These are phyloP conservation scores for Drosophila watanabei DNA, from an alignment of 1,140 invertebrate species.

Conservation along the genomic window DNA sequence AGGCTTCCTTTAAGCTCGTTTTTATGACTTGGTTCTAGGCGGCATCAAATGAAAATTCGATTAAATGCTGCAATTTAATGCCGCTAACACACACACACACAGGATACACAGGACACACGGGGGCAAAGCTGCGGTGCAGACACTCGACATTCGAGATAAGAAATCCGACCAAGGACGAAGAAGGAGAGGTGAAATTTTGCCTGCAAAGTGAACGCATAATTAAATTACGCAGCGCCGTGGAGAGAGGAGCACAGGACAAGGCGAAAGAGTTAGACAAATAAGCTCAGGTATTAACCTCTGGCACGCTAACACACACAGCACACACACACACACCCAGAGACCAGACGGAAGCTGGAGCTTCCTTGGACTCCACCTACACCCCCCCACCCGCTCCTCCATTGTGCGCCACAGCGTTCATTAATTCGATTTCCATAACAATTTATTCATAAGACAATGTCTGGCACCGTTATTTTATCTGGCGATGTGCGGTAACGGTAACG, in stretches of 20 bases:
- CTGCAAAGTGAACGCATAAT: slow-evolving; percentile 84
- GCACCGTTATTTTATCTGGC: slow-evolving; percentile 86
- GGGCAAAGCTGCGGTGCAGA: slow-evolving; percentile 52
- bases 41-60: slow-evolving; percentile 73
- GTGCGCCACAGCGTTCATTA: slow-evolving; percentile 85
- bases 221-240: slow-evolving; percentile 82
- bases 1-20: slow-evolving; percentile 48
- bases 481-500: slow-evolving; percentile 85
- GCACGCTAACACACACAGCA: slow-evolving; percentile 64
- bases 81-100: slow-evolving; percentile 35
- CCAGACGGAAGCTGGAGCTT: slow-evolving; percentile 35
- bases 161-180: slow-evolving; percentile 29
- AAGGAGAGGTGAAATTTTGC: slow-evolving; percentile 40
- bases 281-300: slow-evolving; percentile 85
- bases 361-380: too few relatives aligned
- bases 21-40: slow-evolving; percentile 51
- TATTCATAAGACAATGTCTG: slow-evolving; percentile 86
- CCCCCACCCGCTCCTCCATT: slow-evolving; percentile 46
- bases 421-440: slow-evolving; percentile 86
- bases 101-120: slow-evolving; percentile 13
- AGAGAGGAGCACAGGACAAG: slow-evolving; percentile 37
- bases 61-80: slow-evolving; percentile 82
- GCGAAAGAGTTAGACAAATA: slow-evolving; percentile 85
- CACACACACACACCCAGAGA: slow-evolving; percentile 13
- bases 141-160: slow-evolving; percentile 73